These are phyloP conservation scores for Caenorhabditis angaria DNA, from an alignment of 2,888 invertebrate species.

Conservation along the genomic window DNA sequence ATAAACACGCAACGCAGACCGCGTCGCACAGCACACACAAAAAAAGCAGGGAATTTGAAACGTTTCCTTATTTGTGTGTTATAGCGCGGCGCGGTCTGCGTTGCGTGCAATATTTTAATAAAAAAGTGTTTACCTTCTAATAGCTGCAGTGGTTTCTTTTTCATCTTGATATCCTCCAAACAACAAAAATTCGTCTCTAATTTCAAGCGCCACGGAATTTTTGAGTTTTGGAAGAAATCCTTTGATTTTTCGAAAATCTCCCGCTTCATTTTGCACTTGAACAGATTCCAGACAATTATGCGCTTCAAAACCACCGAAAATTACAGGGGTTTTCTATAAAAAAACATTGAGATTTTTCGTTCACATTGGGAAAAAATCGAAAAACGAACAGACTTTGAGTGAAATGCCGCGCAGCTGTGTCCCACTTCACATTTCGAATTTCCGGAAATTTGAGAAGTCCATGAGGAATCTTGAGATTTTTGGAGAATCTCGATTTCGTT, in stretches of 20 bases:
- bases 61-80: no score
- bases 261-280: conserved; percentile 14
- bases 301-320: conserved; percentile 47
- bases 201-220: conserved; percentile 27
- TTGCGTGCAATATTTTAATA: no score
- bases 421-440: conserved; percentile 6
- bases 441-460: not conserved
- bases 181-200: conserved; percentile 41
- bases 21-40: no score
- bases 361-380: not conserved
- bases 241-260: not conserved
- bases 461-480: not conserved
- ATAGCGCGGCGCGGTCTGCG: no score
- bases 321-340: conserved; percentile 23
- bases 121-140: conserved; percentile 35
- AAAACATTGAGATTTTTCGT: not conserved
- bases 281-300: conserved; percentile 32
- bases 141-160: conserved; percentile 51
- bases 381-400: conserved; percentile 15
- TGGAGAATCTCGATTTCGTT: conserved; percentile 16
- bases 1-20: no score
- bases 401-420: conserved; percentile 34
- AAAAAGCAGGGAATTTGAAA: no score
- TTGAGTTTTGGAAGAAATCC: conserved; percentile 35
- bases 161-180: conserved; percentile 69